These are phyloP conservation scores for Hoplias malabaricus DNA, from an alignment of 2,113 vertebrate species.

Conservation along the genomic window DNA sequence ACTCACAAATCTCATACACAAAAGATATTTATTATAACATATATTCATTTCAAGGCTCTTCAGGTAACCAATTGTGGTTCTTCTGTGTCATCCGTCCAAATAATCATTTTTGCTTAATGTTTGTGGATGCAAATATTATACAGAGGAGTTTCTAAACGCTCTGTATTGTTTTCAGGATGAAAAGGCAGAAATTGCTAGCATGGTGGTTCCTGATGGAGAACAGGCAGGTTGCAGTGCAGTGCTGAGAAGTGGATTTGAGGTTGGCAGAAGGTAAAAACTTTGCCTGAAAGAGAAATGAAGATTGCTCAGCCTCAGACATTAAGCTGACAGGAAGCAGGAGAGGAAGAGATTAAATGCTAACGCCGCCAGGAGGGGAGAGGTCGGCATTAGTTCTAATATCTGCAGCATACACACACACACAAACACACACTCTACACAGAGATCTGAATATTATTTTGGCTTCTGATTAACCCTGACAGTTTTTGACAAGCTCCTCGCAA, in stretches of 20 bases:
- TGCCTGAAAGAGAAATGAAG: constrained; percentile 14
- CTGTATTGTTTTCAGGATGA: not conserved
- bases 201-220: constrained; percentile 6
- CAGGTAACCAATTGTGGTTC: no score
- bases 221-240: not conserved
- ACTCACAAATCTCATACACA: no score
- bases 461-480: not conserved
- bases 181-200: constrained; percentile 6
- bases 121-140: no score
- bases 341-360: constrained; percentile 28
- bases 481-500: not conserved
- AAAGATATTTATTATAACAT: no score
- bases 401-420: not conserved
- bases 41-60: no score
- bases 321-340: constrained; percentile 18
- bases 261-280: constrained; percentile 32
- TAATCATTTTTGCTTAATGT: no score
- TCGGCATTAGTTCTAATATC: constrained; percentile 25
- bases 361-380: constrained; percentile 6
- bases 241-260: constrained; percentile 25
- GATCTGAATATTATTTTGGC: not conserved
- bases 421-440: not conserved
- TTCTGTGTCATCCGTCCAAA: no score
- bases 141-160: no score
- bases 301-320: constrained; percentile 22